A percentile compares a stretch with the other conserved stretches of the same genome.
Evolutionary conservation across 1,140 invertebrate genomes (phyloP).

Genomic region (Apocrypta bakeri): DNA sequence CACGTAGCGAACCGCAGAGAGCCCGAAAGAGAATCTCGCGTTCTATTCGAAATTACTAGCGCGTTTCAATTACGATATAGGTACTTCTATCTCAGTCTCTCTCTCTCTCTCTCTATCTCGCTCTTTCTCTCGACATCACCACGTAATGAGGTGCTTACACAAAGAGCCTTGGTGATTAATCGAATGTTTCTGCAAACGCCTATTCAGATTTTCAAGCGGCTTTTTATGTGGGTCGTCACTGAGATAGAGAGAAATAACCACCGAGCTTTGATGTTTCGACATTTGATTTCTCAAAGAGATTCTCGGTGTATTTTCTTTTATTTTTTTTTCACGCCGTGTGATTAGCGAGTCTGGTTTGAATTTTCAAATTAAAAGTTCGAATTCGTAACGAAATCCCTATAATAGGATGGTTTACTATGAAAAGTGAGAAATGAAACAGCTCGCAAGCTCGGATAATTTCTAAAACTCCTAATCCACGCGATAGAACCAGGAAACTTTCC

Average conservation of each 20-base stretch:
- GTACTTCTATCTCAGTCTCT: background rate
- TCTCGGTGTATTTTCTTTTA: background rate
- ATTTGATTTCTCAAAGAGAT: background rate
- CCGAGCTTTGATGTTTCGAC: background rate
- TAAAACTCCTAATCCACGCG: constrained; percentile 6
- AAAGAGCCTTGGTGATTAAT: constrained; percentile 23
- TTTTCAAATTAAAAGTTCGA: background rate
- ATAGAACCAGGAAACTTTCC: constrained; percentile 31
- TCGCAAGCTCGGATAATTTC: constrained; percentile 20
- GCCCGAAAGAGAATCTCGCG: too few species aligned
- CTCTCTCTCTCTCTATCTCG: background rate
- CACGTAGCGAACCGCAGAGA: too few species aligned
- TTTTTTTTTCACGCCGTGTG: background rate
- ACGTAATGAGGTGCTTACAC: constrained; percentile 20
- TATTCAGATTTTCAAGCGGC: background rate
- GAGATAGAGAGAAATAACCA: background rate
- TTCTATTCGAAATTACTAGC: too few species aligned
- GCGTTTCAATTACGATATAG: constrained; percentile 14
- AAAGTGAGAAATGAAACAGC: background rate
- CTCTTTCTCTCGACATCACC: background rate
- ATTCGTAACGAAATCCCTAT: background rate
- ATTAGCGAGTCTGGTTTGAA: background rate
- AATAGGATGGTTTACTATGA: too few species aligned
- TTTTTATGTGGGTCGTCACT: background rate
- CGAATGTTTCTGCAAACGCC: background rate